phyloP scores from a whole-genome alignment of 2,888 invertebrate species.

The Archaeoteleia sp. region DNA sequence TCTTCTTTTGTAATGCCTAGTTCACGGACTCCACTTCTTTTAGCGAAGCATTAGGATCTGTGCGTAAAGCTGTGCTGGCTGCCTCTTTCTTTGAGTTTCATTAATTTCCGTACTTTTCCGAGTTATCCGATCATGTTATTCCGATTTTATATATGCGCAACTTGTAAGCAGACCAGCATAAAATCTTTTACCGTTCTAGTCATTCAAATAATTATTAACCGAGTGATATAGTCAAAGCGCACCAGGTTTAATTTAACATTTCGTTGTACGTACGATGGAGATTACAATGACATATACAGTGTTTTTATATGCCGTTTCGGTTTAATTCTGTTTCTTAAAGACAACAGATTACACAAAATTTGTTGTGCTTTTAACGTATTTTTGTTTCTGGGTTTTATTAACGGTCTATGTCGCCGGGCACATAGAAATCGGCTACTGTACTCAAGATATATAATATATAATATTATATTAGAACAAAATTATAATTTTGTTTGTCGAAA shows the following conservation, averaged over 20 bases:
- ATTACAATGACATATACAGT: slow-evolving; percentile 7
- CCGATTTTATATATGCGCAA: not conserved
- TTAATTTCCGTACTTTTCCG: too few species aligned
- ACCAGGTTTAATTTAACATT: not conserved
- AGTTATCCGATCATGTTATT: too few species aligned
- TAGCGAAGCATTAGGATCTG: too few species aligned
- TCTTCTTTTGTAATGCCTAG: too few species aligned
- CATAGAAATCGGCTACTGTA: slow-evolving; percentile 68
- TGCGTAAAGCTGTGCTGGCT: too few species aligned
- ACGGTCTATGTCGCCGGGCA: slow-evolving; percentile 70
- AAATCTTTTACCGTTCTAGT: slow-evolving; percentile 62
- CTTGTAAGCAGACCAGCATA: slow-evolving; percentile 34
- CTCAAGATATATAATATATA: slow-evolving; percentile 67
- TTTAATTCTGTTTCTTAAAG: too few species aligned
- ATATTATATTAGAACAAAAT: slow-evolving; percentile 69
- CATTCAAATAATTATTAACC: slow-evolving; percentile 51
- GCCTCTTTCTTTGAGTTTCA: too few species aligned
- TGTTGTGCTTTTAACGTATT: too few species aligned
- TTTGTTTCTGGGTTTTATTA: slow-evolving; percentile 60
- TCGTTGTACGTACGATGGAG: slow-evolving; percentile 12
- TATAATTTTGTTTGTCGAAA: slow-evolving; percentile 61
- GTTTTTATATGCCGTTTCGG: too few species aligned
- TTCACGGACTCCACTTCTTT: too few species aligned
- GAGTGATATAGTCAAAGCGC: too few species aligned
- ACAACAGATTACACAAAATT: too few species aligned